A percentile compares a stretch with the other conserved stretches of the same genome.
These are phyloP conservation scores for Leptosomus discolor DNA, from an alignment of 2,113 vertebrate species.

Conservation along the genomic window DNA sequence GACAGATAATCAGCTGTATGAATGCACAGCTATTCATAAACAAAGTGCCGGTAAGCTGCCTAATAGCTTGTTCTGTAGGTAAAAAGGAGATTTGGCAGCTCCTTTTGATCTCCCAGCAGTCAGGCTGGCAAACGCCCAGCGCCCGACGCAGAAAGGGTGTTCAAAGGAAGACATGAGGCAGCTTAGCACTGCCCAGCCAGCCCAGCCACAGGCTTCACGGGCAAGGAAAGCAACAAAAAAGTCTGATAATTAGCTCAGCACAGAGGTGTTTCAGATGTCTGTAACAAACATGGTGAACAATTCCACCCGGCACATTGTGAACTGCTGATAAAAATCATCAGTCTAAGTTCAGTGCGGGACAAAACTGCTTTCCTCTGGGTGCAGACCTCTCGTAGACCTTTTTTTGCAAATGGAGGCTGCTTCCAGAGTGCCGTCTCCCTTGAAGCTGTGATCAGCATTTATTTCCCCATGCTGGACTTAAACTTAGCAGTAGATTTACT, in stretches of 20 bases:
- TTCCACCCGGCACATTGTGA: fast-evolving
- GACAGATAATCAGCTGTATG: fast-evolving
- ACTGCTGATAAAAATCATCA: not conserved
- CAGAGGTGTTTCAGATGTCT: not conserved
- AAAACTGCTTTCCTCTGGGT: not conserved
- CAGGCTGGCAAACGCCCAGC: not conserved
- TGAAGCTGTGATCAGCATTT: not conserved
- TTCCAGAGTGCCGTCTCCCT: not conserved
- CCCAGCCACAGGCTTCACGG: fast-evolving
- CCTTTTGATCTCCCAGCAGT: not conserved
- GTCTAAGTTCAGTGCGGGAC: not conserved
- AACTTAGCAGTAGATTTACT: not conserved
- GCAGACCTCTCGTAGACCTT: not conserved
- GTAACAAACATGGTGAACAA: not conserved
- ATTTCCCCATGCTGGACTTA: not conserved
- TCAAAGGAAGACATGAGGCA: not conserved
- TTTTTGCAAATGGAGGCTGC: not conserved
- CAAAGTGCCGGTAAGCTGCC: not conserved
- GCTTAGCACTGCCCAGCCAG: not conserved
- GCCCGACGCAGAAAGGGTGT: fast-evolving
- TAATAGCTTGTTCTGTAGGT: not conserved
- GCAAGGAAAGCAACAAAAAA: not conserved
- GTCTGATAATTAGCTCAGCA: not conserved
- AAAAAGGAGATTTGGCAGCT: not conserved
- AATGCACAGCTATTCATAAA: not conserved